Evolutionary conservation across 2,113 vertebrate genomes (phyloP).

Genomic region (Fregetta grallaria): DNA sequence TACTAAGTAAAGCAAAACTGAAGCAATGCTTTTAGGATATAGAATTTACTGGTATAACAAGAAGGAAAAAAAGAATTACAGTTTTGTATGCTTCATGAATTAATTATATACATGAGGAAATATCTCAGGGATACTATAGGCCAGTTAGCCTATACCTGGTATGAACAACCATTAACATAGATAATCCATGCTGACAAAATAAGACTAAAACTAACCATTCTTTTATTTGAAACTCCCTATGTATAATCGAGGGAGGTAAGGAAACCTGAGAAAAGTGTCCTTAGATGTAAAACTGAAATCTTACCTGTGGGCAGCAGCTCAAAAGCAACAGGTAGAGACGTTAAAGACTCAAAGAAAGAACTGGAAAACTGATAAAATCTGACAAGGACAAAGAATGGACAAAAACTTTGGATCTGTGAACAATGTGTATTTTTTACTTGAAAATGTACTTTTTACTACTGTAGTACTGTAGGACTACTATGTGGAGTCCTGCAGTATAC

Average conservation of each 20-base stretch:
- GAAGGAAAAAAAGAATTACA: neutral
- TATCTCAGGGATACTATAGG: neutral
- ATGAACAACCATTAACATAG: neutral
- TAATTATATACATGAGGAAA: neutral
- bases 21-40: neutral
- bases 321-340: neutral
- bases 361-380: neutral
- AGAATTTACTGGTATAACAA: neutral
- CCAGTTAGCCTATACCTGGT: neutral
- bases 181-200: neutral
- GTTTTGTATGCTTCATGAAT: neutral
- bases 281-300: neutral
- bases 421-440: neutral
- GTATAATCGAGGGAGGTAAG: neutral
- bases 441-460: neutral
- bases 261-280: neutral
- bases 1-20: neutral
- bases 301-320: neutral
- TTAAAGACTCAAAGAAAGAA: neutral
- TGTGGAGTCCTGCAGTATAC: neutral
- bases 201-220: neutral
- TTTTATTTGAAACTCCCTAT: neutral
- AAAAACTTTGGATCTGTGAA: neutral
- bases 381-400: neutral
- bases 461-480: no score